These are phyloP conservation scores for Acanthisitta chloris DNA, from an alignment of 2,113 vertebrate species.

Conservation along the genomic window DNA sequence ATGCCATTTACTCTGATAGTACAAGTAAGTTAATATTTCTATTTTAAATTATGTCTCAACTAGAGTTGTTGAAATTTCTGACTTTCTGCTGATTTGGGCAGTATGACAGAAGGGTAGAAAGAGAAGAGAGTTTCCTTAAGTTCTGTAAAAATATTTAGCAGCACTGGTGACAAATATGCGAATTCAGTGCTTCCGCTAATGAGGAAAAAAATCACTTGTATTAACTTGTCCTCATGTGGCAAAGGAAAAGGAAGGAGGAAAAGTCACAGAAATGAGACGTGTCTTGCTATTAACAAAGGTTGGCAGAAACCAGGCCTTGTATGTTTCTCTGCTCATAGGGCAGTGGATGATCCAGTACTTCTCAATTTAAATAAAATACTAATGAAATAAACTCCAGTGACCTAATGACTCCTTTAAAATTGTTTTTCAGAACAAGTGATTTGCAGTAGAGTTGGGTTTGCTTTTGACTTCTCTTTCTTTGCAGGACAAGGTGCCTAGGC, in stretches of 20 bases:
- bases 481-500: not conserved
- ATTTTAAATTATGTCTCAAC: not conserved
- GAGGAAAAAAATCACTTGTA: not conserved
- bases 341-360: not conserved
- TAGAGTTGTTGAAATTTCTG: not conserved
- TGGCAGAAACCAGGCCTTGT: not conserved
- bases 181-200: not conserved
- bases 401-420: not conserved
- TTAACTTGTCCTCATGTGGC: too few species aligned
- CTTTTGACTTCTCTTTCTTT: not conserved
- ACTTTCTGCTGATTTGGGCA: not conserved
- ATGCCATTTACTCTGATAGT: conserved; percentile 97
- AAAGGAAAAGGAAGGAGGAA: too few species aligned
- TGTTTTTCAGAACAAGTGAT: not conserved
- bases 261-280: not conserved
- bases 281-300: not conserved
- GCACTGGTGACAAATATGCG: not conserved
- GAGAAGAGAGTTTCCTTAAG: not conserved
- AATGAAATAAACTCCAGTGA: not conserved
- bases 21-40: conserved; percentile 83
- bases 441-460: not conserved
- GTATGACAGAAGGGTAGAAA: not conserved
- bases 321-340: not conserved
- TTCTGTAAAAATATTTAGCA: not conserved
- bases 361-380: not conserved